Percentiles rank a stretch among this genome's conserved stretches.
Conservation (phyloP, 2,888 invertebrate genomes). For the Teleogryllus oceanicus region DNA sequence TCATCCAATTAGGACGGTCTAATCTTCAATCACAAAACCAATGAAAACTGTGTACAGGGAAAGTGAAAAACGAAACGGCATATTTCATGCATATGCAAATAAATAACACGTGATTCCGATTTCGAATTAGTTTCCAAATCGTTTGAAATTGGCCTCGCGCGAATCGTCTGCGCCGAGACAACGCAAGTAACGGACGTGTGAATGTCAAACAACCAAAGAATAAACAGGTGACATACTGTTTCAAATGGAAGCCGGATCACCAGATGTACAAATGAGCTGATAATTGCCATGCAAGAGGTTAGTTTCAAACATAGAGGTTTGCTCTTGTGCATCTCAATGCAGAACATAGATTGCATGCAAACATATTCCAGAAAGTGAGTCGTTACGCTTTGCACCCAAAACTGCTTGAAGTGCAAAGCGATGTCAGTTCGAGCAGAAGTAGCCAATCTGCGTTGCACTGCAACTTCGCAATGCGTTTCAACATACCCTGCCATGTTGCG, state of each 20-base stretch:
- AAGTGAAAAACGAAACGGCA: no score
- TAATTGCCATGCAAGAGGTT: not conserved
- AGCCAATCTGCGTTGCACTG: no score
- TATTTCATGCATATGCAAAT: conserved; percentile 6
- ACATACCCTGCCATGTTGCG: no score
- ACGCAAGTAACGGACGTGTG: not conserved
- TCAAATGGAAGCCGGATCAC: not conserved
- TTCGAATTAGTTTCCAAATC: not conserved
- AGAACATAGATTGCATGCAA: no score
- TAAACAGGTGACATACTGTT: not conserved
- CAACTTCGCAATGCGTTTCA: no score
- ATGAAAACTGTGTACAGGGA: no score
- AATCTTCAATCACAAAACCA: not conserved
- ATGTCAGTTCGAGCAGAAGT: no score
- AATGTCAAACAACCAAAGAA: not conserved
- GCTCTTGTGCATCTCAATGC: no score
- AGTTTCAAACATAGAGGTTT: not conserved
- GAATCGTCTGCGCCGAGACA: not conserved
- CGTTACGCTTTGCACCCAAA: no score
- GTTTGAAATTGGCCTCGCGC: not conserved
- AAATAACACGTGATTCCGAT: not conserved
- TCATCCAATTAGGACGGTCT: not conserved
- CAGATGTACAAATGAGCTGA: not conserved
- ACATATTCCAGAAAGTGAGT: no score
- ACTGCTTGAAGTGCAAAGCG: no score